These are phyloP conservation scores for Drosophila helvetica DNA, from an alignment of 2,888 invertebrate genomes.

Conservation along the genomic window DNA sequence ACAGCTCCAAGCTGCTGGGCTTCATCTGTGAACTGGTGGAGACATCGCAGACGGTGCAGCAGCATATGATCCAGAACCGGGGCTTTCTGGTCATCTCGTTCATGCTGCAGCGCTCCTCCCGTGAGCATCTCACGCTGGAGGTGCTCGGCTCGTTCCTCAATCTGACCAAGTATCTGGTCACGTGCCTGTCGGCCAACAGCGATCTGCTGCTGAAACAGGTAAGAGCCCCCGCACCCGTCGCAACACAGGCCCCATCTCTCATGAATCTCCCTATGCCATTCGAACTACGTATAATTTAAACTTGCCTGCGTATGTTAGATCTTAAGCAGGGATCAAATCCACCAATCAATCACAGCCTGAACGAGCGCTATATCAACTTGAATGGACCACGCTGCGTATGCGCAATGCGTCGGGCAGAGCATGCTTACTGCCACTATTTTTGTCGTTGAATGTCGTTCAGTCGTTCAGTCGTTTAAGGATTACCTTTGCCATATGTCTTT, in stretches of 20 bases:
- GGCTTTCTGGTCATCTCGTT: constrained; percentile 99
- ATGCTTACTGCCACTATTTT: constrained; percentile 17
- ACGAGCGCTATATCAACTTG: not conserved
- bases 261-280: not conserved
- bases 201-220: constrained; percentile 96
- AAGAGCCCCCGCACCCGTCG: constrained; percentile 70
- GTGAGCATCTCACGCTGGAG: constrained; percentile 96
- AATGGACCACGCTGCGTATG: constrained; percentile 43
- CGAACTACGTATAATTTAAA: not conserved
- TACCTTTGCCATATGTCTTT: constrained; percentile 4
- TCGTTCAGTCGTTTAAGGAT: constrained; percentile 7
- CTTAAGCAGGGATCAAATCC: not conserved
- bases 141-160: constrained; percentile 96
- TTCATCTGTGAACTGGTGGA: constrained; percentile 99
- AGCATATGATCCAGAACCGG: constrained; percentile 99
- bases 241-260: not conserved
- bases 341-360: not conserved
- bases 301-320: not conserved
- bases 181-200: constrained; percentile 95
- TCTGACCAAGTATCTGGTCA: constrained; percentile 96
- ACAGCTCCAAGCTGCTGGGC: constrained; percentile 96
- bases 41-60: constrained; percentile 98
- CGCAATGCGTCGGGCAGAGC: constrained; percentile 42
- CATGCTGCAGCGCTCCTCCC: constrained; percentile 95
- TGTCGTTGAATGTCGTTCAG: constrained; percentile 31